Base-by-base conservation (phyloP, 2,797 vertebrate species). In the Cyclopterus lumpus region DNA sequence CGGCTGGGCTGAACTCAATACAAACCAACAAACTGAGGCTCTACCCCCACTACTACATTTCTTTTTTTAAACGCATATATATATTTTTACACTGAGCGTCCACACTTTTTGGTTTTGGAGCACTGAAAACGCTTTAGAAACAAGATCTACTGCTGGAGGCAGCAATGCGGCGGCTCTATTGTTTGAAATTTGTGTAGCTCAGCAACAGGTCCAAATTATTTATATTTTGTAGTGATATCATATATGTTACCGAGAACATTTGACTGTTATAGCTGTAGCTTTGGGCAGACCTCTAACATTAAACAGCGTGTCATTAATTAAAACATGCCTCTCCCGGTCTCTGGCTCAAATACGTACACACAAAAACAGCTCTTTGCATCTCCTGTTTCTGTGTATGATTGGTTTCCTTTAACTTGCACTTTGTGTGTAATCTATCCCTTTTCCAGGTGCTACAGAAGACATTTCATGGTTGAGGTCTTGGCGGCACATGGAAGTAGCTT, bases 201-300 rank as follows among this genome's bases (percentile, higher is more conserved):
- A 65, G 70, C 67, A 73, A 79, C 73, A 73, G 60, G 71, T 84
- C 62, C 18, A 78, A 58, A 79, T 65, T 62, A 77, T 79, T 59
- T 83, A 53, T 73, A 73, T 42, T 81, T 86, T 82, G 55, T 44
- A 76, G 51, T 32, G 67, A 77, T 66, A 64, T 68, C 68, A 69
- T 73, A 75, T 64, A 68, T 68, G 72, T 76, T 75, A 73, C 46
- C 8, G 30, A 32, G 42, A 68, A 77, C 6, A 8, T 83, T 82
- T 82, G 63, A 75, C 51, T 73, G 70, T 63, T 69, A 57, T 65
- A 66, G 46, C 70, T 59, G 40, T 40, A 68, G 66, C 51, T 81
- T 64, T 57, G 64, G 77, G 63, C 66, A 58, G 74, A 73, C 20
- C 32, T 78, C 59, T 73, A 49, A 82, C 64, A 82, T 80, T 72